phyloP scores from a whole-genome alignment of 2,797 vertebrate genomes.

The Catamblyrhynchus diadema region DNA sequence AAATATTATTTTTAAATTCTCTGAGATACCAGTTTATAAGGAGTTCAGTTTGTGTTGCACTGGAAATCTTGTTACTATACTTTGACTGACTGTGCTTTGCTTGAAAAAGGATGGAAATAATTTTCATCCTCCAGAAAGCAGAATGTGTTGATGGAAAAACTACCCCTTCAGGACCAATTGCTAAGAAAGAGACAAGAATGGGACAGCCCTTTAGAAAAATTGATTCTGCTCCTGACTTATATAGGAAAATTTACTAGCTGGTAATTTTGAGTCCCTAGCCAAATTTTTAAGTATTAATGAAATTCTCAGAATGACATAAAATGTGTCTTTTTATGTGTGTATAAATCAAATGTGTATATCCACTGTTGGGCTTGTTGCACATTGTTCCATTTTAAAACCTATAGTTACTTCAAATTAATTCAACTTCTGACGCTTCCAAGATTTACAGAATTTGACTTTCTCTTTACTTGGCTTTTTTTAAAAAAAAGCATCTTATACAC shows the following conservation, averaged over 20 bases:
- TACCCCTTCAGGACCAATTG: background rate
- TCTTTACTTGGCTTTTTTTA: background rate
- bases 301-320: background rate
- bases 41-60: background rate
- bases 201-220: background rate
- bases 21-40: background rate
- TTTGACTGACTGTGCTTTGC: background rate
- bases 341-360: background rate
- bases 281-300: background rate
- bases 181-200: background rate
- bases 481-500: accelerated
- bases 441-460: background rate
- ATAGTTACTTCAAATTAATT: background rate
- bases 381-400: background rate
- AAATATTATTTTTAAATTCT: background rate
- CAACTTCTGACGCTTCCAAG: background rate
- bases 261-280: background rate
- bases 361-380: background rate
- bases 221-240: background rate
- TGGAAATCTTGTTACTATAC: background rate
- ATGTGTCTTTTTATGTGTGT: background rate
- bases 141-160: background rate
- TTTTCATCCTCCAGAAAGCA: background rate
- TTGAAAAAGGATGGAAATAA: background rate
- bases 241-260: background rate